Evolutionary conservation across 2,888 invertebrate species (phyloP), one percentile per base, ranked within the genome.

Genomic region (Caenorhabditis becei): DNA sequence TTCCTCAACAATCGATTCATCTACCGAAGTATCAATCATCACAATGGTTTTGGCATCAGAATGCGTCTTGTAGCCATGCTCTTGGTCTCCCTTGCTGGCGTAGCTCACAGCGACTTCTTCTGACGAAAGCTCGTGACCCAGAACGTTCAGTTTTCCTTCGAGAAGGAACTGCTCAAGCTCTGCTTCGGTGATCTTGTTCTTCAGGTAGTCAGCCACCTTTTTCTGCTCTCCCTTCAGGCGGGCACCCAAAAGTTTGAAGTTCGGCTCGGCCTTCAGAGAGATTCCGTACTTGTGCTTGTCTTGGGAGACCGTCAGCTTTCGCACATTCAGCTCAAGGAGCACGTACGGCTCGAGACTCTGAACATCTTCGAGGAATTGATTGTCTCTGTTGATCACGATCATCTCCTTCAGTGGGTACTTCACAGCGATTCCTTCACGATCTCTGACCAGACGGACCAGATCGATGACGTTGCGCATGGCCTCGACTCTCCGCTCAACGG

Each of bases 321-420:
- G 94, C 0, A 99, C 95, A 92, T 99, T 99, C 89, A 98, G 93
- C 92, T 99, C 99, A 91, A 96, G 95, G 14, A 95, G 92, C 71
- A 99, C 95, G 91, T 97, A 98, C 23, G 94, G 93, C 89, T 96
- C 93, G 54, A 99, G 93, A 1, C 94, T 94, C 75, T 94, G 92
- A 0, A 97, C 94, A 88, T 96, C 96, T 2, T 94, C 92, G 75
- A 98, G 93, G 87, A 95, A 95, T 47, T 94, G 93, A 18, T 93
- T 92, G 89, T 96, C 95, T 86, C 95, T 95, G 91, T 97, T 96
- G 86, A 99, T 95, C 7, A 98, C 95, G n/a, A 98, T 94, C 87
- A 98, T 94, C 92, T 97, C 97, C 20, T 96, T 96, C 80, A 99
- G 92, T 0, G 99, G 99, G 92, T 97, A 97, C 93, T 97, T 98